Percentiles rank a stretch among this genome's conserved stretches.
phyloP scores from a whole-genome alignment of 2,797 vertebrate species.

The Ataeniobius toweri region DNA sequence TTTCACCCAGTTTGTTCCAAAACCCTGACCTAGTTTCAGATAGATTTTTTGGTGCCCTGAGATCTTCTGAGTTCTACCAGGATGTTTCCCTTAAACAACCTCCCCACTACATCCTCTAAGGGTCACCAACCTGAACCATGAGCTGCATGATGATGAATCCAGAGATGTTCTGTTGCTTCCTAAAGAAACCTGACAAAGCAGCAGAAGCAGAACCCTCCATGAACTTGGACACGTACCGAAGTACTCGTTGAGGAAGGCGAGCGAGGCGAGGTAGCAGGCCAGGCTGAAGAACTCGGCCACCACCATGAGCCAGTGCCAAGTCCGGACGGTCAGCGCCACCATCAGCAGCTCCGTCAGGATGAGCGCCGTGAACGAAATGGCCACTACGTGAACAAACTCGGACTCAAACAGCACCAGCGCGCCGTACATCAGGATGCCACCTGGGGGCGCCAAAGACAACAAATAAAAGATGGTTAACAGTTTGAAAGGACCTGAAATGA shows the following conservation, averaged over 20 bases:
- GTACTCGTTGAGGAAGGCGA: conserved; percentile 96
- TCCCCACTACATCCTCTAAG: too few relatives aligned
- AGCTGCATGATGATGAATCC: background rate
- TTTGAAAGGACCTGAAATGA: too few relatives aligned
- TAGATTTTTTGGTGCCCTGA: too few relatives aligned
- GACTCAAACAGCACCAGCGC: conserved; percentile 95
- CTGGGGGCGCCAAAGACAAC: conserved; percentile 73
- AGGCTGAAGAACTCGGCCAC: conserved; percentile 95
- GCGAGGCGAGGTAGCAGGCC: conserved; percentile 93
- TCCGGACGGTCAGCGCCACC: conserved; percentile 94
- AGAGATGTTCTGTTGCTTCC: background rate
- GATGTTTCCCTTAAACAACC: too few relatives aligned
- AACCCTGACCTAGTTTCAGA: too few relatives aligned
- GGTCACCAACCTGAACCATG: too few relatives aligned
- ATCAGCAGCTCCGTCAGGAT: conserved; percentile 96
- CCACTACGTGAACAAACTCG: conserved; percentile 96
- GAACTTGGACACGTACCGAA: conserved; percentile 80
- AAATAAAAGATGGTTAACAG: background rate
- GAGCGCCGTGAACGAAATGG: conserved; percentile 97
- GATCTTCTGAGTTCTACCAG: too few relatives aligned
- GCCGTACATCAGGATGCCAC: conserved; percentile 96
- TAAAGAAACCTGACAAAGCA: background rate
- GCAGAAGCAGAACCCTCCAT: background rate
- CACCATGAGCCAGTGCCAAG: conserved; percentile 98
- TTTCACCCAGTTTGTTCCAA: too few relatives aligned